Evolutionary conservation across 2,888 invertebrate genomes (phyloP).

Genomic region (Aleiodes testaceus): DNA sequence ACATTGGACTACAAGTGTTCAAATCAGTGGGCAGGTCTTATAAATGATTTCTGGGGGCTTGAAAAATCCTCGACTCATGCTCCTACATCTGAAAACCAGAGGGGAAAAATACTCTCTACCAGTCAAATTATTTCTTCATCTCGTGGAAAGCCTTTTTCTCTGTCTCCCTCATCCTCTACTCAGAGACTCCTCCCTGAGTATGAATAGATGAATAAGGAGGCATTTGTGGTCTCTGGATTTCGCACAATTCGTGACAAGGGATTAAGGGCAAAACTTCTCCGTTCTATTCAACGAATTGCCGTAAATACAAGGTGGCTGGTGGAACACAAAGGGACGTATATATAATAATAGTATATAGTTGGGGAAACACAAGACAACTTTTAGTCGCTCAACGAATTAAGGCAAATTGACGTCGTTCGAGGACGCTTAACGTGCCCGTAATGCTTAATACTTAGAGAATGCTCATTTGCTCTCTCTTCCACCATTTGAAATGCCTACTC

Average conservation of each 20-base stretch:
- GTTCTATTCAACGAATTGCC: constrained; percentile 32
- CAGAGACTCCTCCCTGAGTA: background rate
- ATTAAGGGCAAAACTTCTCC: constrained; percentile 43
- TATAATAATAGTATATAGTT: constrained; percentile 21
- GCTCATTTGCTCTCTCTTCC: constrained; percentile 33
- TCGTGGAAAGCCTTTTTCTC: background rate
- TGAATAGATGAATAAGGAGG: constrained; percentile 37
- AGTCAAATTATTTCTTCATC: constrained; percentile 52
- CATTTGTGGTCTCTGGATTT: constrained; percentile 39
- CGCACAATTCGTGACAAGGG: constrained; percentile 39
- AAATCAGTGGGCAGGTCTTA: constrained; percentile 7
- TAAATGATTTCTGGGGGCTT: constrained; percentile 22
- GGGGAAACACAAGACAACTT: constrained; percentile 45
- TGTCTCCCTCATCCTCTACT: background rate
- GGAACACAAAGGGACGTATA: constrained; percentile 18
- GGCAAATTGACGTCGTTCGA: constrained; percentile 55
- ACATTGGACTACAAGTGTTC: constrained; percentile 24
- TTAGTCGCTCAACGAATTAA: constrained; percentile 47
- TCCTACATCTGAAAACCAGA: background rate
- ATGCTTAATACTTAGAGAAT: constrained; percentile 51
- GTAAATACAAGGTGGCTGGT: constrained; percentile 39
- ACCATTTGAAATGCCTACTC: constrained; percentile 6
- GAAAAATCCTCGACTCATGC: constrained; percentile 22
- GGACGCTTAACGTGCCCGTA: constrained; percentile 54
- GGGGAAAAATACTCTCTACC: background rate